Evolutionary conservation across 1,140 invertebrate species (phyloP), one percentile per base, ranked within the genome.

Genomic region (Neelides sp.): DNA sequence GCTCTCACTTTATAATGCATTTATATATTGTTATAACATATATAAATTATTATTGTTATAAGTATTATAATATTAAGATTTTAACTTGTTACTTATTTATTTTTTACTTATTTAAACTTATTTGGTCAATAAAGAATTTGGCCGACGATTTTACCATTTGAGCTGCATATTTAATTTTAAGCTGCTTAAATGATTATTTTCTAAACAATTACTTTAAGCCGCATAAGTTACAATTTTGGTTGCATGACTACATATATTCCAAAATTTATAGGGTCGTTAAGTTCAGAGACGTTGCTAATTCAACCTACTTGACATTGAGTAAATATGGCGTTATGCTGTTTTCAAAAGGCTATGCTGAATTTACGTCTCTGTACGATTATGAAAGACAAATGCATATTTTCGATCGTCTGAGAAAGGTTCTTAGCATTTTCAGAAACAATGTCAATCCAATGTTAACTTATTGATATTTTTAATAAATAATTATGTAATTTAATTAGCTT

Each of bases 401-500:
- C 37, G 41, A 53, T 17, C 19, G 47, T n/a, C 41, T 57, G 19
- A 30, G 30, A 36, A 44, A 50, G 46, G 55, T 57, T 39, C 39
- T 7, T 26, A 28, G n/a, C 13, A 44, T 3, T 30, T 43, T 30
- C 20, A 23, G 4, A 19, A 2, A 7, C 27, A 17, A 32, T 15
- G n/a, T 39, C 10, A 50, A 23, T 17, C 19, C 37, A 40, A 8
- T 19, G 8, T 8, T 13, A 40, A 40, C 37, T 19, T 40, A 8
- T 10, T 26, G 8, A 24, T 23, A 44, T 24, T 5, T 44, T 24
- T 19, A 44, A 26, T 5, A 10, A 8, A 4, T 7, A 26, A 44
- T 26, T 8, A 20, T 10, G 27, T 5, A 10, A 27, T 10, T 26
- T 23, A 20, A 44, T 44, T 63, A 82, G 75, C 82, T 87, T 35